Percentiles rank a stretch among this genome's conserved stretches.
phyloP scores from a whole-genome alignment of 2,888 invertebrate species.

The Notodonta ziczac region DNA sequence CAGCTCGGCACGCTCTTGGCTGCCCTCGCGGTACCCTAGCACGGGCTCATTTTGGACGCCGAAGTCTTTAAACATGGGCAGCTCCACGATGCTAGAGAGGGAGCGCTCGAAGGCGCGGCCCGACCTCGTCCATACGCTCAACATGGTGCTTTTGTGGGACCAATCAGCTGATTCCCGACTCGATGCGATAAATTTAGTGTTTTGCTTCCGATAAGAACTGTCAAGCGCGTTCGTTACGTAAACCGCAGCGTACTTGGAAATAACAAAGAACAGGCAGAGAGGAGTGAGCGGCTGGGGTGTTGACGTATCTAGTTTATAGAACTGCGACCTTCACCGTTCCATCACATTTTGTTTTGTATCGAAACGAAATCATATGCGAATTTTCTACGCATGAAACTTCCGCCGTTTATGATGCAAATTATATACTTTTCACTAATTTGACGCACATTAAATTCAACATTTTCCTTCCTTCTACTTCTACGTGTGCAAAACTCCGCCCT shows the following conservation, averaged over 20 bases:
- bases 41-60: conserved; percentile 92
- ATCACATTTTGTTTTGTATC: conserved; percentile 82
- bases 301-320: conserved; percentile 40
- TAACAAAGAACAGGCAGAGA: conserved; percentile 25
- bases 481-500: no score
- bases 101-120: conserved; percentile 80
- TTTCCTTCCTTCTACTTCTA: no score
- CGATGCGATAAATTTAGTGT: conserved; percentile 37
- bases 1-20: conserved; percentile 90
- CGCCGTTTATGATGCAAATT: background rate
- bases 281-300: conserved; percentile 19
- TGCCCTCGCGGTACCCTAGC: conserved; percentile 91
- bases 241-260: conserved; percentile 28
- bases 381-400: conserved; percentile 5
- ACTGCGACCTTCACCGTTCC: conserved; percentile 64
- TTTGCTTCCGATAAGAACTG: conserved; percentile 35
- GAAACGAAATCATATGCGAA: conserved; percentile 57
- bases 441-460: no score
- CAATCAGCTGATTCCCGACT: conserved; percentile 23
- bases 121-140: conserved; percentile 51
- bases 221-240: conserved; percentile 44
- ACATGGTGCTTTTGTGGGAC: conserved; percentile 37
- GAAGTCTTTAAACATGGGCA: conserved; percentile 87
- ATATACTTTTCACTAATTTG: no score
- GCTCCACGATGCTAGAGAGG: conserved; percentile 86